Evolutionary conservation across 2,888 invertebrate species (phyloP).

Genomic region (Cordilura impudica): DNA sequence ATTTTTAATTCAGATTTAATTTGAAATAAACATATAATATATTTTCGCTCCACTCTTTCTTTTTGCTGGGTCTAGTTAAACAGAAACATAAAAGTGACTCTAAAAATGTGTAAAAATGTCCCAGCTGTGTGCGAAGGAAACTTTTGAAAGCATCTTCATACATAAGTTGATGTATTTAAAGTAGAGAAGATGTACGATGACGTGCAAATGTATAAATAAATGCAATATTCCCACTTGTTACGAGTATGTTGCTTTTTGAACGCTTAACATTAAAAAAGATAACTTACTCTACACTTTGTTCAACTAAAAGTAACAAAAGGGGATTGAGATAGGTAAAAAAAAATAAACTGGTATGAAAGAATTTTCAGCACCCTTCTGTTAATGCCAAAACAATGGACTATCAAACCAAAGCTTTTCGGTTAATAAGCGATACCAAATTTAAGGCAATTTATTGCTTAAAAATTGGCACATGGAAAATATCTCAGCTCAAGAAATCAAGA

Average conservation of each 20-base stretch:
- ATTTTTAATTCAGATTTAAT: no score
- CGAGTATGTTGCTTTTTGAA: not conserved
- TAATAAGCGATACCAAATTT: no score
- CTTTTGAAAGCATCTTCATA: not conserved
- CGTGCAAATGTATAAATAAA: not conserved
- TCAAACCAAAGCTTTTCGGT: no score
- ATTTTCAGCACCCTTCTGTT: not conserved
- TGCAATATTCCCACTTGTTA: not conserved
- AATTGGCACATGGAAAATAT: no score
- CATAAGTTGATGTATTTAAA: not conserved
- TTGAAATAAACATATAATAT: no score
- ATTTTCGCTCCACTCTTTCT: no score
- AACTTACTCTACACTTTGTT: not conserved
- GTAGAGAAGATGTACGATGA: not conserved
- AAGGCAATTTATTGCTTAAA: no score
- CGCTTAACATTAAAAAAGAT: not conserved
- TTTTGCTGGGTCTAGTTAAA: not conserved
- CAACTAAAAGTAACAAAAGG: no score
- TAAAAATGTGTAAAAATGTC: not conserved
- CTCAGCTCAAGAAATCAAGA: no score
- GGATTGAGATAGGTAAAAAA: not conserved
- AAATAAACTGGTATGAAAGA: not conserved
- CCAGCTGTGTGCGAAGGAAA: not conserved
- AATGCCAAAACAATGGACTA: no score
- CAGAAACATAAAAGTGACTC: not conserved